Base-by-base conservation (phyloP, 2,797 vertebrate species). In the Myotis daubentonii region DNA sequence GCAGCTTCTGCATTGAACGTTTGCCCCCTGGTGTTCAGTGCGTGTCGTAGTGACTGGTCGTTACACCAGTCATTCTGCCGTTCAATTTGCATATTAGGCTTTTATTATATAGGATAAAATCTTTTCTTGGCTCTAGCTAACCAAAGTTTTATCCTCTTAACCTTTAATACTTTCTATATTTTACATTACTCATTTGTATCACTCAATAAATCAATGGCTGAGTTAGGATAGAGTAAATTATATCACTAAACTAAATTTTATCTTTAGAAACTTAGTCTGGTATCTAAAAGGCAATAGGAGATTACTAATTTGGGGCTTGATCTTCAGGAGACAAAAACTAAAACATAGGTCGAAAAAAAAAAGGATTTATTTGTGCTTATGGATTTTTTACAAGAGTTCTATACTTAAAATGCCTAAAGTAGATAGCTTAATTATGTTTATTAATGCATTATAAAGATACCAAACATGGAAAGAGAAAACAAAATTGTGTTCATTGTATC, bases 381-480 rank as follows among this genome's bases (percentile, higher is more conserved):
- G 33, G 8, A 22, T 57, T 92, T 92, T 89, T 75, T 44, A 51
- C 7, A 89, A 94, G 28, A 76, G 8, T 60, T 87, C 51, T 78
- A 2, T 74, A 60, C 41, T 15, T 76, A 22, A 44, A 78, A 72
- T 74, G 19, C 79, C 44, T 51, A 79, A 88, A 89, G 55, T 51
- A 81, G 36, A n/a, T n/a, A 81, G 16, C 30, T 80, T 94, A 90
- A 89, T 89, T 92, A 15, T 93, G 76, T 28, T 78, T 72, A 70
- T 81, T 66, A 79, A 22, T 89, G 10, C 66, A 22, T 47, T 57
- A 15, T 55, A 74, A 90, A 81, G 23, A 6, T 87, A 65, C 47
- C 41, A 81, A 65, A 15, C 66, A 78, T 28, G 85, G n/a, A 90
- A 75, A 28, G 1, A 78, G 22, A 95, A 93, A 82, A 91, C 12